phyloP scores from a whole-genome alignment of 2,113 vertebrate genomes.

The Cynoglossus semilaevis region DNA sequence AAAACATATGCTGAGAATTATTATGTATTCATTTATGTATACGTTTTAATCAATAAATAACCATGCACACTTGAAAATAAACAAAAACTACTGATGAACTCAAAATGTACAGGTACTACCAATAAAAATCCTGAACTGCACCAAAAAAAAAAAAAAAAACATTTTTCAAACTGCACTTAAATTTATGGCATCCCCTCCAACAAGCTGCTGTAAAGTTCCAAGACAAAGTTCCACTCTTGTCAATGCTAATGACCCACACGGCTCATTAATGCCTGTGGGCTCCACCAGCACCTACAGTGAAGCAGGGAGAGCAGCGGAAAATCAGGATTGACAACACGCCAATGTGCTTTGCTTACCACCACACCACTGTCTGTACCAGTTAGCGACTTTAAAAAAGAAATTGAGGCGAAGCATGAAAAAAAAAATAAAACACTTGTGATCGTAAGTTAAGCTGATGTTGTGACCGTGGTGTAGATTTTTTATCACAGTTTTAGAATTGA shows the following conservation, averaged over 20 bases:
- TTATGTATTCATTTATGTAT: too few relatives aligned
- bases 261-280: conserved; percentile 32
- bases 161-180: too few relatives aligned
- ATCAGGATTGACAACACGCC: conserved; percentile 18
- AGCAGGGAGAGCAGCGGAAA: conserved; percentile 11
- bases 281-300: conserved; percentile 17
- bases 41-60: too few relatives aligned
- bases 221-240: too few relatives aligned
- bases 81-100: too few relatives aligned
- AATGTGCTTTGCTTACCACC: conserved; percentile 27
- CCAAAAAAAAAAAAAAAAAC: too few relatives aligned
- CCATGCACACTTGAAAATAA: too few relatives aligned
- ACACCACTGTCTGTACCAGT: conserved; percentile 3
- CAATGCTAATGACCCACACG: conserved; percentile 21
- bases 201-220: too few relatives aligned
- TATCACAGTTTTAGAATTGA: neutral
- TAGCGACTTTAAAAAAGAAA: conserved; percentile 24
- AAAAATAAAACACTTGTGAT: conserved; percentile 16
- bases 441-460: conserved; percentile 28
- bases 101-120: too few relatives aligned
- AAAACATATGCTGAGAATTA: too few relatives aligned
- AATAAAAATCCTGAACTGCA: too few relatives aligned
- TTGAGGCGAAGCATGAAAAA: conserved; percentile 27
- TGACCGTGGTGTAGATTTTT: conserved; percentile 22
- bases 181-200: too few relatives aligned